Percentiles rank a stretch among this genome's conserved stretches.
These are phyloP conservation scores for Diorhabda sublineata DNA, from an alignment of 1,140 invertebrate genomes.

Conservation along the genomic window DNA sequence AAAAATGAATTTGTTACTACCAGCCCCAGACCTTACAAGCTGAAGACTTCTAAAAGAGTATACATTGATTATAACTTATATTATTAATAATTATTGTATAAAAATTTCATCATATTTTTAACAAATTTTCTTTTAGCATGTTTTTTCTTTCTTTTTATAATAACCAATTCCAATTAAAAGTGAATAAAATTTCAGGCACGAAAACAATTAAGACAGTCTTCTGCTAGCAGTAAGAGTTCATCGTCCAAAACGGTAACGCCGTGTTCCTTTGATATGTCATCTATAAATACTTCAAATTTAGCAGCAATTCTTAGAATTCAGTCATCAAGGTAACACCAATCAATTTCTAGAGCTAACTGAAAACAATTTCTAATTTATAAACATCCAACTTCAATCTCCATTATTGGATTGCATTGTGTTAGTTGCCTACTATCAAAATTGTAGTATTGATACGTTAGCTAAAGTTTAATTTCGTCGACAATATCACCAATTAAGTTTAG, in stretches of 20 bases:
- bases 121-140: too few species aligned
- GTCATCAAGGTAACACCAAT: constrained; percentile 53
- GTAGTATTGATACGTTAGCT: too few species aligned
- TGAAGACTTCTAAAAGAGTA: constrained; percentile 49
- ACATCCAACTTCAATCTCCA: too few species aligned
- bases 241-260: constrained; percentile 43
- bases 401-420: too few species aligned
- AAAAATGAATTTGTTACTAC: constrained; percentile 53
- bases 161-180: background rate
- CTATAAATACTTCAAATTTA: constrained; percentile 60
- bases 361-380: too few species aligned
- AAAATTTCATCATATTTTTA: too few species aligned
- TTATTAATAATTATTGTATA: too few species aligned
- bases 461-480: too few species aligned
- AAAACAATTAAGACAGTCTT: constrained; percentile 30
- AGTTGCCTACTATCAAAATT: too few species aligned
- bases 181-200: constrained; percentile 23
- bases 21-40: constrained; percentile 51
- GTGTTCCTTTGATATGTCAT: constrained; percentile 49
- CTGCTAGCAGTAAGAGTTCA: constrained; percentile 37
- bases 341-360: background rate
- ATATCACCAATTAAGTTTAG: too few species aligned
- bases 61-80: background rate
- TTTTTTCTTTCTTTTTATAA: background rate
- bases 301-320: constrained; percentile 67